Evolutionary conservation across 2,888 invertebrate species (phyloP), one percentile per base, ranked within the genome.

Genomic region (Tholera decimalis): DNA sequence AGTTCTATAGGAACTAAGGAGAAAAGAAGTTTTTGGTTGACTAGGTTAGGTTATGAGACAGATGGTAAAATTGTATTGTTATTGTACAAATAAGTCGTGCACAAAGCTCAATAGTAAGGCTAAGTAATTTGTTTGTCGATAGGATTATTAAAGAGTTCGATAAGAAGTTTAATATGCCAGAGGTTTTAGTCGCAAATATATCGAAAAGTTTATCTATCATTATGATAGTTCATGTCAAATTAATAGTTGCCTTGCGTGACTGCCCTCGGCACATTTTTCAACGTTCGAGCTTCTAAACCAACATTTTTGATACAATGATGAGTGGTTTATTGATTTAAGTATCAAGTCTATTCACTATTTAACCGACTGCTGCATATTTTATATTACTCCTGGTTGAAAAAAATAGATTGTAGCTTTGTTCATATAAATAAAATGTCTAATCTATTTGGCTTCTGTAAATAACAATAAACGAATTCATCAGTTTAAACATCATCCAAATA

Each of bases 171-270:
- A 13, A 49, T 53, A 39, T 26, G 44, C 0, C 43, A 65, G 65
- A 65, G 71, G 56, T 15, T 70, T 61, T 0, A 22, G 35, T 30
- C 41, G 49, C 68, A 58, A 54, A 57, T 49, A 64, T 20, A 55
- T 61, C 24, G 22, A 57, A 65, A 60, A 61, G n/a, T 75, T 70
- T 74, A 80, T 68, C 75, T 77, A 82, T 83, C 79, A 82, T 83
- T 80, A 79, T 79, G 78, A 86, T 85, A 79, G 83, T 84, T 83
- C 81, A 85, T 85, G 85, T 87, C 85, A 86, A 87, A 89, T 83
- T 91, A 90, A 92, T 92, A 88, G 86, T 83, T 74, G 71, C 69
- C 89, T 93, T 88, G 93, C 93, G 93, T 93, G 93, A 84, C 86
- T 73, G 88, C 55, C 91, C 92, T 91, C 87, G 91, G 80, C 89